Evolutionary conservation across 2,797 vertebrate genomes (phyloP), one percentile per base, ranked within the genome.

Genomic region (Darevskia nairensis): DNA sequence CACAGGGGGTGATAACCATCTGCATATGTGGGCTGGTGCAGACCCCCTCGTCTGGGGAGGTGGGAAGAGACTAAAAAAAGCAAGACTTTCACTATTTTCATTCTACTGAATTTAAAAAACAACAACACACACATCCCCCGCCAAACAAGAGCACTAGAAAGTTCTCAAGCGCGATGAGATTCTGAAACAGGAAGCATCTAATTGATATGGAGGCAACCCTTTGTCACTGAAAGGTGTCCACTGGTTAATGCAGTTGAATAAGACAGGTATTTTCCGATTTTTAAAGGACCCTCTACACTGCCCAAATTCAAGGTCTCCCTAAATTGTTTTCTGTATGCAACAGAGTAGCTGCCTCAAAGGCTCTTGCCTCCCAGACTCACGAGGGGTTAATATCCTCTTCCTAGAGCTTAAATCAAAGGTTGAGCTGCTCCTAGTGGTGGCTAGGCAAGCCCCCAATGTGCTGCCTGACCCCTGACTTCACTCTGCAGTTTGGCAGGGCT

Each of bases 11-110:
- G 85, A 90, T 84, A 87, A 59, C 86, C 85, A 75, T 87, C 89
- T 84, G 81, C 69, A 84, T 13, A 80, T 89, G 84, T 89, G 79
- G 88, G 84, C 55, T 89, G 84, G 78, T 86, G 71, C 80, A 82
- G 64, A 81, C 76, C 79, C 55, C 44, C 41, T 76, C 82, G 46
- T 55, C 17, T 55, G 23, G 15, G 68, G 50, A 75, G 83, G n/a
- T 25, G 21, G 77, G 88, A 89, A 85, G 23, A 59, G n/a, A 59
- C 78, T 68, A 41, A 59, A 85, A 69, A 82, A 32, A 17, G n/a
- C 25, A 46, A 29, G 6, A 21, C 59, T 86, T 76, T 81, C 72
- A 76, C 71, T 61, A 27, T 3, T 69, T 81, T 86, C 17, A 27
- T 64, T 59, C 19, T 84, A 17, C 39, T 78, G 19, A 77, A 2